These are phyloP conservation scores for Cariama cristata DNA, from an alignment of 2,113 vertebrate genomes.

Conservation along the genomic window DNA sequence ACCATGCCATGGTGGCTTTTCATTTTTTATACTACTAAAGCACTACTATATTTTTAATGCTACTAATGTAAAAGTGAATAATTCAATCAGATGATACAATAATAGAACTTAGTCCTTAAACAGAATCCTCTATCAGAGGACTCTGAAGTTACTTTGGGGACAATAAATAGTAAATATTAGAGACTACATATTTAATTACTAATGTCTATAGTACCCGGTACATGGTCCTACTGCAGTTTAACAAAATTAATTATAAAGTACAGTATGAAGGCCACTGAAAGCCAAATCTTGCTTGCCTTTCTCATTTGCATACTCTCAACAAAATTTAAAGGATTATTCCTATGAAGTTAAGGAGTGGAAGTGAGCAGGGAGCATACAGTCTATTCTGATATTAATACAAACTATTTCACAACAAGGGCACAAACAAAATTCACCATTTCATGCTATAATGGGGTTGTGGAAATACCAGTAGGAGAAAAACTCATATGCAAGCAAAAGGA, in stretches of 20 bases:
- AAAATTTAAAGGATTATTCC: background rate
- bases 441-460: background rate
- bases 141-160: background rate
- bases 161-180: background rate
- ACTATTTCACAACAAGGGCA: background rate
- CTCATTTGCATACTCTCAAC: background rate
- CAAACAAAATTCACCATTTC: background rate
- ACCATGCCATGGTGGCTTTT: background rate
- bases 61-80: background rate
- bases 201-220: background rate
- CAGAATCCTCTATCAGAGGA: background rate
- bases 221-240: background rate
- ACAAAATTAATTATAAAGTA: background rate
- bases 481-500: background rate
- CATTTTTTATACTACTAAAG: background rate
- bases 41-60: background rate
- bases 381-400: background rate
- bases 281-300: background rate
- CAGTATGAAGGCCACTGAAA: background rate
- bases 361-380: background rate
- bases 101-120: background rate
- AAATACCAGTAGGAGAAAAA: background rate
- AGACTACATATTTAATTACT: background rate
- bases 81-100: background rate
- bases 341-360: background rate